A percentile compares a stretch with the other conserved stretches of the same genome.
phyloP scores from a whole-genome alignment of 2,888 invertebrate species.

The Pseudanteris insignis region DNA sequence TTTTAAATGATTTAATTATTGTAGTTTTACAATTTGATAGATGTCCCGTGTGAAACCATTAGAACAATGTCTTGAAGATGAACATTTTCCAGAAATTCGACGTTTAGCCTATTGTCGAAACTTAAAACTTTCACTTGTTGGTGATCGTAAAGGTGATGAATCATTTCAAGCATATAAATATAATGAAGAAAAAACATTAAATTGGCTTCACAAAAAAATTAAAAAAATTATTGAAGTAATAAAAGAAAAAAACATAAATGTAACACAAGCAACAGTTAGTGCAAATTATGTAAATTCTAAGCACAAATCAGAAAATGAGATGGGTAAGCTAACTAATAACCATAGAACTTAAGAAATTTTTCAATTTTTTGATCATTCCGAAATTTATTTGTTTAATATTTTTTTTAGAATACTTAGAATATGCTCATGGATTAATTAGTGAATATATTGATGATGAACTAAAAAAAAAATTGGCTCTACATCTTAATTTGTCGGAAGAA shows the following conservation, averaged over 20 bases:
- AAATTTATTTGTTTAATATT: not conserved
- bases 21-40: no score
- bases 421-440: conserved; percentile 82
- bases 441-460: conserved; percentile 80
- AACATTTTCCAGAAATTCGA: conserved; percentile 73
- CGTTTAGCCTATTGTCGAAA: conserved; percentile 69
- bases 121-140: conserved; percentile 71
- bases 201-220: conserved; percentile 80
- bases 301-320: conserved; percentile 70
- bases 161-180: conserved; percentile 83
- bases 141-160: conserved; percentile 77
- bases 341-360: not conserved
- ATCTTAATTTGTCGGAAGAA: conserved; percentile 75
- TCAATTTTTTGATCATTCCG: not conserved
- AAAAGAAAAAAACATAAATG: conserved; percentile 77
- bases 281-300: conserved; percentile 75
- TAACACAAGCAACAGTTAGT: conserved; percentile 78
- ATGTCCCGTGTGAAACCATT: conserved; percentile 79
- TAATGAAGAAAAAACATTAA: conserved; percentile 79
- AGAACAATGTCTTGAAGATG: conserved; percentile 77
- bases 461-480: conserved; percentile 72
- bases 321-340: conserved; percentile 60
- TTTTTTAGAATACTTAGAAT: conserved; percentile 73
- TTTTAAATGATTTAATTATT: no score
- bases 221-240: conserved; percentile 73